Evolutionary conservation across 2,797 vertebrate genomes (phyloP).

Genomic region (Hypotaenidia philippensis): DNA sequence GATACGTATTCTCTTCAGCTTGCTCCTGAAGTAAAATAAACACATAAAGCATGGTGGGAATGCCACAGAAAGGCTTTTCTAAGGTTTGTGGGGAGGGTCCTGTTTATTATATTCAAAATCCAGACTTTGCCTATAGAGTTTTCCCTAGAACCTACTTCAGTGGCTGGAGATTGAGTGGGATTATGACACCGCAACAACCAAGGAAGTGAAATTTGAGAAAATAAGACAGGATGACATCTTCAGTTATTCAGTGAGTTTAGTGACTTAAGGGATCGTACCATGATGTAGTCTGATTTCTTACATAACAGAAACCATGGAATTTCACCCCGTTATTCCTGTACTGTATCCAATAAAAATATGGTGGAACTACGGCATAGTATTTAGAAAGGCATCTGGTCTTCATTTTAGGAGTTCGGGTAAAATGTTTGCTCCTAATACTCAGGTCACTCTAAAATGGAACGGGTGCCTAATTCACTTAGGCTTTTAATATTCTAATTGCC

Average conservation of each 20-base stretch:
- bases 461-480: neutral
- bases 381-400: slow-evolving; percentile 48
- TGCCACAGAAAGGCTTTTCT: neutral
- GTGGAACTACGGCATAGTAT: slow-evolving; percentile 13
- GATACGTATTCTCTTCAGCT: neutral
- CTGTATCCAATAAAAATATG: slow-evolving; percentile 51
- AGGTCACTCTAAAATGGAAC: neutral
- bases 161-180: neutral
- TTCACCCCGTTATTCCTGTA: slow-evolving; percentile 34
- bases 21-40: neutral
- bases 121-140: neutral
- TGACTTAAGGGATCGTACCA: neutral
- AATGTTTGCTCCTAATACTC: neutral
- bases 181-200: neutral
- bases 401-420: neutral
- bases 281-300: slow-evolving; percentile 9
- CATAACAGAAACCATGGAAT: slow-evolving; percentile 23
- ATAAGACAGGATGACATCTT: neutral
- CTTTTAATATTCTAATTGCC: neutral
- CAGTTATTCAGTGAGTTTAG: neutral
- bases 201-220: slow-evolving; percentile 1
- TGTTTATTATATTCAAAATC: neutral
- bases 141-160: neutral
- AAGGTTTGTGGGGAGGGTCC: neutral
- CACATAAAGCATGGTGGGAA: neutral